phyloP scores from a whole-genome alignment of 2,797 vertebrate genomes.

The Nasua narica region DNA sequence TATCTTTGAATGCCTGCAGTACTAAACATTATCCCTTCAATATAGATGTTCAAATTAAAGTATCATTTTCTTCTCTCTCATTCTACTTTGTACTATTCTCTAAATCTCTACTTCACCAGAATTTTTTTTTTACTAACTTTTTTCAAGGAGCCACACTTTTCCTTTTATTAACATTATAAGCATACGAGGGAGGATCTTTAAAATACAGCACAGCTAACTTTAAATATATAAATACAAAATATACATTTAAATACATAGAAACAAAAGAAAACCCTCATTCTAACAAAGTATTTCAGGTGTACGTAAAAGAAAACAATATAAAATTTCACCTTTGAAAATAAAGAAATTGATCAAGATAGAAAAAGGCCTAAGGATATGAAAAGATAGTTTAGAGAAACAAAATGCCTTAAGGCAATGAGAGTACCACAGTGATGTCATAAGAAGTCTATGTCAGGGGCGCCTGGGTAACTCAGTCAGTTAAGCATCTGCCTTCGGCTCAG shows the following conservation, averaged over 20 bases:
- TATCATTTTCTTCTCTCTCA: constrained; percentile 1
- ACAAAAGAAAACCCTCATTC: not conserved
- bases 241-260: not conserved
- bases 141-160: not conserved
- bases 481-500: not conserved
- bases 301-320: not conserved
- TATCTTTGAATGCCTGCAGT: not conserved
- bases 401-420: not conserved
- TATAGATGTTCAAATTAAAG: not conserved
- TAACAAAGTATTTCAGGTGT: not conserved
- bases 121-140: not conserved
- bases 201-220: not conserved
- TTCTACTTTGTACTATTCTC: not conserved
- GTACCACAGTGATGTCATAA: not conserved
- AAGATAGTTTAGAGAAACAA: not conserved
- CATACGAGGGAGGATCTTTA: not conserved
- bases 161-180: not conserved
- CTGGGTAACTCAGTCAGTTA: not conserved
- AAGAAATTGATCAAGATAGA: not conserved
- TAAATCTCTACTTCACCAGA: not conserved
- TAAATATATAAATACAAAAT: not conserved
- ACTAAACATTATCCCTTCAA: not conserved
- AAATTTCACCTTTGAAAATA: not conserved
- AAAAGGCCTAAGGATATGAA: not conserved
- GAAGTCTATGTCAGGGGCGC: not conserved